Base-by-base conservation (phyloP, 2,888 invertebrate genomes). In the Teleiodes luculella region DNA sequence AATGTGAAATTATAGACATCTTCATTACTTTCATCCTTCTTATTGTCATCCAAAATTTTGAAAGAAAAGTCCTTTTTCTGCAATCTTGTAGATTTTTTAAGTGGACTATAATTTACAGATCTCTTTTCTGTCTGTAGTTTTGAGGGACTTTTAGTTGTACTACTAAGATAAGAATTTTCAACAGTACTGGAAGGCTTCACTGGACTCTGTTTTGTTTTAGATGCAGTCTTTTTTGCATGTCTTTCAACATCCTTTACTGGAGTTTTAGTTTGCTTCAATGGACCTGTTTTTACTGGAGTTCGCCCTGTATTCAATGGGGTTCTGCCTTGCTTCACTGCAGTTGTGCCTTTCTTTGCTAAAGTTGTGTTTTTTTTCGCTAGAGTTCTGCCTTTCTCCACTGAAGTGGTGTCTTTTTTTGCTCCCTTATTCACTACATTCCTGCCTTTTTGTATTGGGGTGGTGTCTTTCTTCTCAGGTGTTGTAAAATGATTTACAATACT, bases 1-100 rank as follows among this genome's bases (percentile, higher is more conserved):
- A 71, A 90, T 14, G 88, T 88, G 53, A 90, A 90, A 61, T 90
- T 90, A 66, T 90, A 90, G 2, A 89, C 66, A 68, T 88, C 87
- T 54, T 76, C 57, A 45, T 68, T 67, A 55, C 65, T 64, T 57
- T 74, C 66, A 49, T 72, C 72, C 11, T 0, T 64, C 36, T 63
- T 71, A 55, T 72, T 77, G 2, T 78, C 72, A 51, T 80, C 81
- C 50, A 84, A 68, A 13, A 85, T 61, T 68, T 68, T 75, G 39
- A 78, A 73, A 37, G 84, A 84, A 3, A 63, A 59, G 56, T 69
- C 76, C 24, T 72, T 75, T 1, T 70, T 61, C n/a, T 20, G 24
- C 10, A 28, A 1, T 28, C 43, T 13, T 13, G 35, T 16, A 65
- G 18, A 37, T 65, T 76, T 49, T 30, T 61, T 61, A 30, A 14